Conservation (phyloP, 2,113 vertebrate genomes). For the Silurus glanis region DNA sequence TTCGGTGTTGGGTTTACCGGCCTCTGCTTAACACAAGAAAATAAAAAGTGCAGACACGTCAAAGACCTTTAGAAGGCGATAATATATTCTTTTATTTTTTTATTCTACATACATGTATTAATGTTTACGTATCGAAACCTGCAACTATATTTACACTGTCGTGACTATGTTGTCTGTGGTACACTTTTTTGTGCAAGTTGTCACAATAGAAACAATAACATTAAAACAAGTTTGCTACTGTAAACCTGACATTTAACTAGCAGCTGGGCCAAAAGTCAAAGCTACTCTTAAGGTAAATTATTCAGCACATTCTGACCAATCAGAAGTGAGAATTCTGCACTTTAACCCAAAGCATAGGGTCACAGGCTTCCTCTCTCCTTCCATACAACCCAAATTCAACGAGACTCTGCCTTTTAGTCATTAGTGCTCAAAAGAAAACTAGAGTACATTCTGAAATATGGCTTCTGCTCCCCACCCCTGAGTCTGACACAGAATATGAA, state of each 20-base stretch:
- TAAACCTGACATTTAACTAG: background rate
- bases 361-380: background rate
- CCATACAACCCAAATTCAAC: background rate
- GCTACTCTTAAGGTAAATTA: background rate
- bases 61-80: background rate
- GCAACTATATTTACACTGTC: background rate
- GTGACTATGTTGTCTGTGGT: too few relatives aligned
- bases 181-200: background rate
- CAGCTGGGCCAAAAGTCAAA: background rate
- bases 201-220: background rate
- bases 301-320: background rate
- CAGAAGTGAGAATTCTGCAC: background rate
- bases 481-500: background rate
- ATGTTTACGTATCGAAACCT: background rate
- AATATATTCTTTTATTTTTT: background rate
- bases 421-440: background rate
- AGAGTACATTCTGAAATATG: background rate
- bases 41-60: background rate
- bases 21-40: conserved; percentile 57
- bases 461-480: background rate
- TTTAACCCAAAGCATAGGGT: background rate
- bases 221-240: background rate
- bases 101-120: background rate
- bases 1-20: conserved; percentile 56
- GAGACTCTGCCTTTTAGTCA: background rate